phyloP scores from a whole-genome alignment of 2,888 invertebrate genomes.

The Odontocolon sp. region DNA sequence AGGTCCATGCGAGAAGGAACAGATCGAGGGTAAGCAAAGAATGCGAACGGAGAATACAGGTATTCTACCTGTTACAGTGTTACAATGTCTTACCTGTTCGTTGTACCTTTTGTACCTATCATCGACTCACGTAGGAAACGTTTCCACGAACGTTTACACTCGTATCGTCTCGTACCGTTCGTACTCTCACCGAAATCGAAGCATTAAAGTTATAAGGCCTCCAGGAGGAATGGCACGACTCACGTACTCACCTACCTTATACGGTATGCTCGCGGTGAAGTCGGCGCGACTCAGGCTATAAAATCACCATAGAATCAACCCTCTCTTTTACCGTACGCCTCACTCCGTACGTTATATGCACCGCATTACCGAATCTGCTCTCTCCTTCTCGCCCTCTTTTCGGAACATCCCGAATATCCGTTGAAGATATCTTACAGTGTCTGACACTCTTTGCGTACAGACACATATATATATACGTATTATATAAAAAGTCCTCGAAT shows the following conservation, averaged over 20 bases:
- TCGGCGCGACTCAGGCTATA: conserved; percentile 55
- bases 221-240: conserved; percentile 23
- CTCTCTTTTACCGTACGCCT: conserved; percentile 7
- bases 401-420: conserved; percentile 27
- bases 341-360: too few species aligned
- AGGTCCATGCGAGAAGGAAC: not conserved
- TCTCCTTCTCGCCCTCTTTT: conserved; percentile 10
- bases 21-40: conserved; percentile 12
- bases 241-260: conserved; percentile 57
- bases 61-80: not conserved
- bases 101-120: conserved; percentile 5
- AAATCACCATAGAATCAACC: conserved; percentile 65
- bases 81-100: too few species aligned
- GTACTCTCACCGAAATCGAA: conserved; percentile 50
- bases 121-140: conserved; percentile 33
- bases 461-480: not conserved
- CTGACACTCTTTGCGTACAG: not conserved
- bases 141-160: conserved; percentile 33
- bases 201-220: conserved; percentile 50
- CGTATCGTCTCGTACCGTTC: not conserved
- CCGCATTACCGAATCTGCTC: not conserved
- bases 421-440: conserved; percentile 10
- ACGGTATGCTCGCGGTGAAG: conserved; percentile 54
- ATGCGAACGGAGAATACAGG: conserved; percentile 11
- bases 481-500: not conserved